Base-by-base conservation (phyloP, 1,140 invertebrate genomes). In the silkworm (Bombyx mori) region DNA sequence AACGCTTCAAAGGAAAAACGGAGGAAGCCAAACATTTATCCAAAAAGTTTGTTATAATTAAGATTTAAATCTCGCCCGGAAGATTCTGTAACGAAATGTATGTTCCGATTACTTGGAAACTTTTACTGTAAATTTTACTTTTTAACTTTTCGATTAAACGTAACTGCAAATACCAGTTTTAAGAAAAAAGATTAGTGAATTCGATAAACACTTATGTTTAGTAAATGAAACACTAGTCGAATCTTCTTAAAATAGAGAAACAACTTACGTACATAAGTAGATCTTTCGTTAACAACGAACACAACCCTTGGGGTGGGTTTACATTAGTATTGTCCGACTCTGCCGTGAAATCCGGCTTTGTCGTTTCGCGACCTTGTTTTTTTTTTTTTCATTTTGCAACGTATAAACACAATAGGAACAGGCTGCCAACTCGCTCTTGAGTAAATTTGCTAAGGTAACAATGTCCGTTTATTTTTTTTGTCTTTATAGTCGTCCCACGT, bases 21-120 rank as follows among this genome's bases (percentile, higher is more conserved):
- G 12, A 18, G 12, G 12, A 18, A 18, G 12, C 12, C 12, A 18
- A 75, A 77, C 79, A 77, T 79, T 79, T 77, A 78, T 79, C 69
- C 71, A 66, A 65, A 71, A 79, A 81, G 65, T 82, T 79, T 59
- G 60, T 59, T 68, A 73, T 79, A 81, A 85, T 85, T 81, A 85
- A 85, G 79, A 85, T 82, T 82, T 77, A 78, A 81, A 82, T 85
- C 77, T 73, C 61, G 69, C 62, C 65, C 60, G 69, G 66, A 69
- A 73, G 66, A 63, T 69, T 60, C 62, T 66, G 64, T 60, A 68
- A 74, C 70, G 71, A 68, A 74, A 73, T 70, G 70, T 70, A 65
- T 62, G 69, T 75, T 45, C 53, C 45, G 44, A 61, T 52, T 78
- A 73, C 68, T 73, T 77, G 60, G 61, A 71, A 82, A 80, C 68